Conservation (phyloP, 92 coral and sea anemone species). For the Bergia sp. region DNA sequence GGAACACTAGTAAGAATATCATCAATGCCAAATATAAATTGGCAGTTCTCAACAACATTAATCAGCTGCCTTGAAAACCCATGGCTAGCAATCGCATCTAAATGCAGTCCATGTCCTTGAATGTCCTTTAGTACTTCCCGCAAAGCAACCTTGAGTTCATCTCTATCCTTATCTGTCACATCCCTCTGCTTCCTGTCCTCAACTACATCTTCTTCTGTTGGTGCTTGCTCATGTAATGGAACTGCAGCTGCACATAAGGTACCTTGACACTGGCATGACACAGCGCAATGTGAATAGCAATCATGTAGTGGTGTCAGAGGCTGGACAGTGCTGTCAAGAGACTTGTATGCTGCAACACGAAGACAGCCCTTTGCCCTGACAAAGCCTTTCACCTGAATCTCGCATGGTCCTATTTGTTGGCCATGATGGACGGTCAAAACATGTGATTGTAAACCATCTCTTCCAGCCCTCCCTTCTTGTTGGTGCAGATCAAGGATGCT, state of each 20-base stretch:
- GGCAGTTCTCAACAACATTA: conserved; percentile 39
- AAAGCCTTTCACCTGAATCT: conserved; percentile 68
- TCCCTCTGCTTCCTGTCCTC: conserved; percentile 16
- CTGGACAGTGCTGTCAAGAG: conserved; percentile 56
- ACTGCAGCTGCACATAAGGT: conserved; percentile 3
- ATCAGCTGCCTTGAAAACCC: conserved; percentile 57
- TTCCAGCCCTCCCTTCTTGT: conserved; percentile 31
- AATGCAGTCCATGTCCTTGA: conserved; percentile 8
- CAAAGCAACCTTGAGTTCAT: conserved; percentile 49
- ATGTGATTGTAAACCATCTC: conserved; percentile 40
- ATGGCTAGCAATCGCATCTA: conserved; percentile 53
- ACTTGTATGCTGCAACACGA: conserved; percentile 59
- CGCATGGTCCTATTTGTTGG: conserved; percentile 64
- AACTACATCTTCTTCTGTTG: not conserved
- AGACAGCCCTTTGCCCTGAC: conserved; percentile 60
- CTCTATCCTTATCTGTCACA: conserved; percentile 49
- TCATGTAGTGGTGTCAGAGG: conserved; percentile 56
- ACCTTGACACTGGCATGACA: conserved; percentile 57
- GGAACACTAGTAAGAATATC: conserved; percentile 14
- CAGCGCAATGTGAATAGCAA: conserved; percentile 62
- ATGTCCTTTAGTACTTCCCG: conserved; percentile 38
- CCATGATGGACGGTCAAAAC: conserved; percentile 65
- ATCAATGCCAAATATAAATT: conserved; percentile 50
- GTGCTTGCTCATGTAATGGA: conserved; percentile 44
- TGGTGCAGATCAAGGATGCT: conserved; percentile 22